Percentiles rank a stretch among this genome's conserved stretches.
These are phyloP conservation scores for Petaurus breviceps DNA, from an alignment of 2,113 vertebrate species.

Conservation along the genomic window DNA sequence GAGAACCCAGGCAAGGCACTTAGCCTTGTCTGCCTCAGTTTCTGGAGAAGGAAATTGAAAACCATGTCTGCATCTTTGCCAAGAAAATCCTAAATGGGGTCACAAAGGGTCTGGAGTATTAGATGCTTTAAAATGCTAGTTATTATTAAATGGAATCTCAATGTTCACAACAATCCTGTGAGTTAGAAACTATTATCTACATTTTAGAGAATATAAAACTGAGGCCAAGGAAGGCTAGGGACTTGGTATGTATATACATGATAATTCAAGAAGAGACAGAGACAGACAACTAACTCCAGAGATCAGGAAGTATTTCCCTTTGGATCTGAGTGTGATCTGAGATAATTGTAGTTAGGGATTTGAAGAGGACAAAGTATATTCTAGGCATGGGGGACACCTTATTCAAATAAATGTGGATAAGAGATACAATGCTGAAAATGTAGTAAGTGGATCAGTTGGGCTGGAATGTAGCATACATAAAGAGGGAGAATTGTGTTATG, in stretches of 20 bases:
- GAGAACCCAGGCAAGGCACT: not conserved
- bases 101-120: too few relatives aligned
- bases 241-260: not conserved
- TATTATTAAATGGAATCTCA: not conserved
- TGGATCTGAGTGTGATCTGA: too few relatives aligned
- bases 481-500: not conserved
- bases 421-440: not conserved
- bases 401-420: too few relatives aligned
- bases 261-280: not conserved
- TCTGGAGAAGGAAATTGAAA: not conserved
- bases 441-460: not conserved
- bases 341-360: too few relatives aligned
- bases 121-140: not conserved
- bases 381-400: too few relatives aligned
- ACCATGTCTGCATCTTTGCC: too few relatives aligned
- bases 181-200: not conserved
- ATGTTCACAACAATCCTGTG: not conserved
- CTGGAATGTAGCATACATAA: not conserved
- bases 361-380: too few relatives aligned
- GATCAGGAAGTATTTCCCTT: not conserved
- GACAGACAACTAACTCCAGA: not conserved
- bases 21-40: not conserved
- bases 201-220: not conserved
- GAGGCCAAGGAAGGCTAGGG: not conserved
- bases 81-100: too few relatives aligned